A percentile compares a stretch with the other conserved stretches of the same genome.
Evolutionary conservation across 1,140 invertebrate species (phyloP).

Genomic region (Leptinotarsa undecemlineata): DNA sequence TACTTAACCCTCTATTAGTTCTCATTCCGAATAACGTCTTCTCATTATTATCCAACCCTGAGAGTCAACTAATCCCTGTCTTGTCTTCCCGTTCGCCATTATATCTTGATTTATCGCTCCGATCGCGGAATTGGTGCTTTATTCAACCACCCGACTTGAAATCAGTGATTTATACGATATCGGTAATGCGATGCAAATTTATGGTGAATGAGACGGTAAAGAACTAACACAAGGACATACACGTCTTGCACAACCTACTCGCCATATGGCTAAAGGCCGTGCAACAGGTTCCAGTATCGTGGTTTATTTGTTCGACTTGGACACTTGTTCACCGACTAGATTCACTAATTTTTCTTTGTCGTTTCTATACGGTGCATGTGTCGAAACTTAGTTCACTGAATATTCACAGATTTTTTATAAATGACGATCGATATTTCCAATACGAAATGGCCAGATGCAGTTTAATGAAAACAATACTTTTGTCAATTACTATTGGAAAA

Average conservation of each 20-base stretch:
- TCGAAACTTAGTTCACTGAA: too few relatives aligned
- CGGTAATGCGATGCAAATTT: conserved; percentile 16
- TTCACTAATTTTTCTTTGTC: not conserved
- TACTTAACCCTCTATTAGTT: too few relatives aligned
- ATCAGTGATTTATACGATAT: conserved; percentile 13
- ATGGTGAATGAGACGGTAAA: conserved; percentile 28
- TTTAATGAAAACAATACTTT: too few relatives aligned
- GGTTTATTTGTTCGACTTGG: not conserved
- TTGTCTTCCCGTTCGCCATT: not conserved
- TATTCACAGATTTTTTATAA: too few relatives aligned
- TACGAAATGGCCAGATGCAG: too few relatives aligned
- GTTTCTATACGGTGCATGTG: too few relatives aligned
- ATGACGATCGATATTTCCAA: too few relatives aligned
- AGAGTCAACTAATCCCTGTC: too few relatives aligned
- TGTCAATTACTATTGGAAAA: too few relatives aligned
- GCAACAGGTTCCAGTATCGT: conserved; percentile 21
- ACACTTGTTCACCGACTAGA: not conserved
- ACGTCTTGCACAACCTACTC: conserved; percentile 29
- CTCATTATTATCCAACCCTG: too few relatives aligned
- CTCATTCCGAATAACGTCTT: too few relatives aligned
- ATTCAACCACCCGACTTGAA: conserved; percentile 7
- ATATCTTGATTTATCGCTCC: not conserved
- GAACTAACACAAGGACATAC: conserved; percentile 30
- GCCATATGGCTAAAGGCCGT: conserved; percentile 31
- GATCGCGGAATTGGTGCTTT: not conserved